Evolutionary conservation across 2,888 invertebrate species (phyloP).

Genomic region (Chaitophorus viminalis): DNA sequence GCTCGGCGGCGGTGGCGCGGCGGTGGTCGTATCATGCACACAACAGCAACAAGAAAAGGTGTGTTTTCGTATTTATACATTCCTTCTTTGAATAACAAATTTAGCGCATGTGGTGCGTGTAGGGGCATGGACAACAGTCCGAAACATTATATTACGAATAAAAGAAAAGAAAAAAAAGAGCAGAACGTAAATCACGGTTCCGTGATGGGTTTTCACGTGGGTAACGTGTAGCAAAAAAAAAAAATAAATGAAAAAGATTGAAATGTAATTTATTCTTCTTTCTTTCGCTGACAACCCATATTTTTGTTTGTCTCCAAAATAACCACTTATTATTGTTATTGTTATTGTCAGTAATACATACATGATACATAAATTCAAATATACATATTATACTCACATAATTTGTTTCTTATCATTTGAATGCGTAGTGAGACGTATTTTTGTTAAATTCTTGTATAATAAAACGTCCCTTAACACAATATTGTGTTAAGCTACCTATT

Average conservation of each 20-base stretch:
- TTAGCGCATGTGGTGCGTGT: not conserved
- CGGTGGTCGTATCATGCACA: not conserved
- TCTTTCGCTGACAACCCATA: not conserved
- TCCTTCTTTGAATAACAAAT: not conserved
- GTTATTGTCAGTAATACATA: not conserved
- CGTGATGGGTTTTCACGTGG: not conserved
- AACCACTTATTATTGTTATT: conserved; percentile 8
- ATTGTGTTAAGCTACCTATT: not conserved
- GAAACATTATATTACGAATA: conserved; percentile 11
- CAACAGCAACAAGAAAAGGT: not conserved
- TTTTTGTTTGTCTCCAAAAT: not conserved
- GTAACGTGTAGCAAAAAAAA: too few species aligned
- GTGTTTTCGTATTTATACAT: not conserved
- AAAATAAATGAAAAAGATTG: conserved; percentile 18
- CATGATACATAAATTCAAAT: not conserved
- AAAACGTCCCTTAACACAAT: not conserved
- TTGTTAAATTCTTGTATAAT: not conserved
- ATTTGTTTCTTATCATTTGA: not conserved
- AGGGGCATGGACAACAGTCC: not conserved
- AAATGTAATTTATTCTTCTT: conserved; percentile 22
- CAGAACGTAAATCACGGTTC: conserved; percentile 17
- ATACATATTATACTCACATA: not conserved
- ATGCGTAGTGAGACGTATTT: not conserved
- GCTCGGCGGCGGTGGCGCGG: not conserved
- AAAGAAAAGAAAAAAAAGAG: not conserved